Conservation (phyloP, 2,797 vertebrate genomes). For the Spatula clypeata region DNA sequence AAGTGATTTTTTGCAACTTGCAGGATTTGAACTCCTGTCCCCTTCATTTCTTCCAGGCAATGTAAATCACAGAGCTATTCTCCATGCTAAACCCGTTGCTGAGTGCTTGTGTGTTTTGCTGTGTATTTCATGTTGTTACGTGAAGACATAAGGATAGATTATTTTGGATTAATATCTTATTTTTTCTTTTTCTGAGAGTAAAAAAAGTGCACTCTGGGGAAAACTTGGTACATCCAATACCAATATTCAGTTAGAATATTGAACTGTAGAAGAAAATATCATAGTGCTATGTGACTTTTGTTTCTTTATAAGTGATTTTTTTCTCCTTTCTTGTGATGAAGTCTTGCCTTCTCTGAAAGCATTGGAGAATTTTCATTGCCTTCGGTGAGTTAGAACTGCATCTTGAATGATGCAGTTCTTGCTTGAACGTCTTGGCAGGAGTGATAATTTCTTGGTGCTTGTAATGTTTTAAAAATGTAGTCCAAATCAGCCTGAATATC, state of each 20-base stretch:
- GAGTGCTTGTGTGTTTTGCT: not conserved
- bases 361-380: not conserved
- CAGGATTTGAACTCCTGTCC: not conserved
- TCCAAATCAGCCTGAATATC: not conserved
- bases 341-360: not conserved
- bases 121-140: not conserved
- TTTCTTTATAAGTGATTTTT: not conserved
- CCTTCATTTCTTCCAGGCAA: slow-evolving; percentile 1
- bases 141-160: not conserved
- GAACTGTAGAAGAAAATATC: not conserved
- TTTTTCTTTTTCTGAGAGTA: not conserved
- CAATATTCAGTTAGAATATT: not conserved
- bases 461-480: not conserved
- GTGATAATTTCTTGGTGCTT: not conserved
- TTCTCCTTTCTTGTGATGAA: fast-evolving
- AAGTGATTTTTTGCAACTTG: not conserved
- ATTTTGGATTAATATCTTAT: not conserved
- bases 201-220: not conserved
- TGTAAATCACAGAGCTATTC: not conserved
- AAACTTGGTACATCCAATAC: not conserved
- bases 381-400: not conserved
- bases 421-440: not conserved
- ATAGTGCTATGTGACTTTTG: not conserved
- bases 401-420: not conserved
- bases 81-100: fast-evolving